phyloP scores from a whole-genome alignment of 2,113 vertebrate genomes.

The Caranx ignobilis region DNA sequence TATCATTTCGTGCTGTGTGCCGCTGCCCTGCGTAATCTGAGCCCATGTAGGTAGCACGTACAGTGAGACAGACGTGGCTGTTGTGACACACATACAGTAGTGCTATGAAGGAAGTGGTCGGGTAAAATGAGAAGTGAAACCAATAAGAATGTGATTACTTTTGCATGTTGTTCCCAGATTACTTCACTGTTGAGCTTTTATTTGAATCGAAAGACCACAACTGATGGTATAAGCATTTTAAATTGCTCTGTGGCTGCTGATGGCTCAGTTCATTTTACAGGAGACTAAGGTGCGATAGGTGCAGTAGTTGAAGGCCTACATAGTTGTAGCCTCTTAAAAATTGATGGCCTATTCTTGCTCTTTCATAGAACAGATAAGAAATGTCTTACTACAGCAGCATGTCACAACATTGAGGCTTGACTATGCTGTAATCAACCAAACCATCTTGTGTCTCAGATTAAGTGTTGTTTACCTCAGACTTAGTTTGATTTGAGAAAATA shows the following conservation, averaged over 20 bases:
- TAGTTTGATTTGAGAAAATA: neutral
- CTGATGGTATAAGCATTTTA: neutral
- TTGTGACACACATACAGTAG: conserved; percentile 28
- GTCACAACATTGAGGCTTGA: neutral
- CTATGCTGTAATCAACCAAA: neutral
- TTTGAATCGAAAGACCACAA: conserved; percentile 13
- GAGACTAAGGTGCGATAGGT: neutral
- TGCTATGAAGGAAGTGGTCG: conserved; percentile 13
- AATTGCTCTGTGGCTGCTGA: neutral
- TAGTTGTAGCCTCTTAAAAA: conserved; percentile 29
- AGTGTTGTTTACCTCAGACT: neutral
- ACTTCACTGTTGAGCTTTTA: neutral
- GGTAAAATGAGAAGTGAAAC: conserved; percentile 19
- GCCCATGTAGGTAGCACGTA: neutral
- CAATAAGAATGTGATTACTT: conserved; percentile 2
- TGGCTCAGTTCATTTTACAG: neutral
- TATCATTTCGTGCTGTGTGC: conserved; percentile 7
- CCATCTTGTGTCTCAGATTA: neutral
- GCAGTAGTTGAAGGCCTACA: conserved; percentile 2
- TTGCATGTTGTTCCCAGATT: neutral
- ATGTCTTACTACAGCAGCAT: conserved; percentile 7
- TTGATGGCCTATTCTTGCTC: conserved; percentile 25
- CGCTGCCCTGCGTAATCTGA: conserved; percentile 34
- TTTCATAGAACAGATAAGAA: conserved; percentile 24
- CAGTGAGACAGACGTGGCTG: conserved; percentile 22